phyloP scores from a whole-genome alignment of 2,888 invertebrate species.

The Drosophila neoperkinsi region DNA sequence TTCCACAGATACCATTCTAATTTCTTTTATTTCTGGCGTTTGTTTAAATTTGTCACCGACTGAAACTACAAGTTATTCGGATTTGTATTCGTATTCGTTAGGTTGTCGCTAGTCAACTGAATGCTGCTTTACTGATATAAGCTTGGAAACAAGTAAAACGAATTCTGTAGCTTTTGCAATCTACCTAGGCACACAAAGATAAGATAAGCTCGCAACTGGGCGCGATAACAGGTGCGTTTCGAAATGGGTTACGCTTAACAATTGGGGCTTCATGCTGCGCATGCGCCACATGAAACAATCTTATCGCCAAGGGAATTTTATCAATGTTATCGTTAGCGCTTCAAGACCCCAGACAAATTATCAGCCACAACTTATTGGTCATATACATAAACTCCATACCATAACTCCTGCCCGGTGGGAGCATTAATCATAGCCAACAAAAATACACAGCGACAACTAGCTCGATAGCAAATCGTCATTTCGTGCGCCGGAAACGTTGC shows the following conservation, averaged over 20 bases:
- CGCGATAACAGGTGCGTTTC: constrained; percentile 62
- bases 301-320: constrained; percentile 38
- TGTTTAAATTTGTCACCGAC: constrained; percentile 4
- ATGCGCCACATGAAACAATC: constrained; percentile 38
- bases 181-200: constrained; percentile 45
- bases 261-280: constrained; percentile 37
- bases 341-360: constrained; percentile 7
- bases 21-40: background rate
- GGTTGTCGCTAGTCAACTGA: constrained; percentile 79
- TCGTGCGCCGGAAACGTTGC: constrained; percentile 37
- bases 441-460: constrained; percentile 17
- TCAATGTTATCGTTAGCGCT: constrained; percentile 15
- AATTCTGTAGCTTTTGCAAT: constrained; percentile 78
- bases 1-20: constrained; percentile 91
- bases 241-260: constrained; percentile 60
- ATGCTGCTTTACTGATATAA: constrained; percentile 46
- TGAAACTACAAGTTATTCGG: constrained; percentile 15
- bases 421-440: constrained; percentile 57
- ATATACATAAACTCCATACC: constrained; percentile 1
- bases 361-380: constrained; percentile 9
- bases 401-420: constrained; percentile 13
- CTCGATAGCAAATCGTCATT: constrained; percentile 33
- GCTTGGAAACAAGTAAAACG: constrained; percentile 28
- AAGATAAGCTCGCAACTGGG: constrained; percentile 40
- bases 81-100: constrained; percentile 55